These are phyloP conservation scores for Struthidea cinerea DNA, from an alignment of 2,113 vertebrate genomes.

Conservation along the genomic window DNA sequence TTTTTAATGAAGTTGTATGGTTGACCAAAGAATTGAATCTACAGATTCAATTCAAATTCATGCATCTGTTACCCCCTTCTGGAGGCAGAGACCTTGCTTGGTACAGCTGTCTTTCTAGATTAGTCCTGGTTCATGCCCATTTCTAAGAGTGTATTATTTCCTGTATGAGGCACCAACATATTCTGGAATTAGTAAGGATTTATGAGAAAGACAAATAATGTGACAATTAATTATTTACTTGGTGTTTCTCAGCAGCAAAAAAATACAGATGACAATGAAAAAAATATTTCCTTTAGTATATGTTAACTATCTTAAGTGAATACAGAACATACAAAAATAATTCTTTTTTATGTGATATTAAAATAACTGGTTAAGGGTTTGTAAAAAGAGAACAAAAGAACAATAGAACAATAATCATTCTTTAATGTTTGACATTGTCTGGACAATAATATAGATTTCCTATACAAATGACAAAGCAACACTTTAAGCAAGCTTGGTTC, in stretches of 20 bases:
- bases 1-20: background rate
- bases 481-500: background rate
- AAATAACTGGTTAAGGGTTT: background rate
- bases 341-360: background rate
- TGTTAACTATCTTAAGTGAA: background rate
- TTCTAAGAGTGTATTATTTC: background rate
- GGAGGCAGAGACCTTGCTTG: background rate
- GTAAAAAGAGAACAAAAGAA: background rate
- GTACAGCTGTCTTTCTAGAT: background rate
- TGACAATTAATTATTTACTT: background rate
- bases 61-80: background rate
- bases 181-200: background rate
- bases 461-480: background rate
- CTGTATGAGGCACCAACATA: background rate
- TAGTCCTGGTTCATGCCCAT: background rate
- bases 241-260: background rate
- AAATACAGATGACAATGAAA: background rate
- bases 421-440: background rate
- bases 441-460: slow-evolving; percentile 21
- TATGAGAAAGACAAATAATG: background rate
- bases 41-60: background rate
- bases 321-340: background rate
- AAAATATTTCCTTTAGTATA: background rate
- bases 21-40: background rate
- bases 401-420: background rate